A percentile compares a stretch with the other conserved stretches of the same genome.
Evolutionary conservation across 2,113 vertebrate species (phyloP).

Genomic region (Megaleporinus macrocephalus): DNA sequence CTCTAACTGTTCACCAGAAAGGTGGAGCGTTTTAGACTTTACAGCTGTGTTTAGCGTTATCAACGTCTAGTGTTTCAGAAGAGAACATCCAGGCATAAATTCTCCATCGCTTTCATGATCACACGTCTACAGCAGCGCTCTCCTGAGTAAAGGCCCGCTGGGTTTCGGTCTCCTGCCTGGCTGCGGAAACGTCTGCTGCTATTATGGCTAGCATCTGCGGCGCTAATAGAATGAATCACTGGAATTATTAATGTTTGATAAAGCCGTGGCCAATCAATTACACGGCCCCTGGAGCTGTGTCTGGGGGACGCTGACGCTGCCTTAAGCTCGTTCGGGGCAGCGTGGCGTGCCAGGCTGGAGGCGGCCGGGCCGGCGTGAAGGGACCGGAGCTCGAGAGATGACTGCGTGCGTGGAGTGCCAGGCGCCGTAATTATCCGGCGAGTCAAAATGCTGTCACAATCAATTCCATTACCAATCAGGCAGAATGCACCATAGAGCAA

Average conservation of each 20-base stretch:
- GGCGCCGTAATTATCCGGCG: constrained; percentile 46
- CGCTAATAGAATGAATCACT: constrained; percentile 38
- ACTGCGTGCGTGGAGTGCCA: neutral
- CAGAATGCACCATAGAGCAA: constrained; percentile 13
- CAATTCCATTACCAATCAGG: constrained; percentile 48
- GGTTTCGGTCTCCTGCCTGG: neutral
- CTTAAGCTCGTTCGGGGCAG: neutral
- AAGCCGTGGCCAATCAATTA: constrained; percentile 52
- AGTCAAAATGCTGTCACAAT: constrained; percentile 57
- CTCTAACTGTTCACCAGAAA: no score
- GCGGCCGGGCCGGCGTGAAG: neutral
- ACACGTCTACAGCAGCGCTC: neutral
- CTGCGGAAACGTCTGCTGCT: neutral
- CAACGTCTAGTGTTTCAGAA: no score
- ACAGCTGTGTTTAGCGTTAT: no score
- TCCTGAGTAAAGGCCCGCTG: neutral
- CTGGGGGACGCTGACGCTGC: neutral
- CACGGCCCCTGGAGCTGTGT: neutral
- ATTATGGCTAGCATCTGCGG: constrained; percentile 15
- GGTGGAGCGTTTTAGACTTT: no score
- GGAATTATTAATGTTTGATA: constrained; percentile 49
- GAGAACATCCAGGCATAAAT: neutral
- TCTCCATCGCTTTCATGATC: neutral
- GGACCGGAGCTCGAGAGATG: constrained; percentile 3
- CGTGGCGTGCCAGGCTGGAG: neutral